A percentile compares a stretch with the other conserved stretches of the same genome.
Conservation (phyloP, 2,888 invertebrate species). For the Trypoxylon attenuatum region DNA sequence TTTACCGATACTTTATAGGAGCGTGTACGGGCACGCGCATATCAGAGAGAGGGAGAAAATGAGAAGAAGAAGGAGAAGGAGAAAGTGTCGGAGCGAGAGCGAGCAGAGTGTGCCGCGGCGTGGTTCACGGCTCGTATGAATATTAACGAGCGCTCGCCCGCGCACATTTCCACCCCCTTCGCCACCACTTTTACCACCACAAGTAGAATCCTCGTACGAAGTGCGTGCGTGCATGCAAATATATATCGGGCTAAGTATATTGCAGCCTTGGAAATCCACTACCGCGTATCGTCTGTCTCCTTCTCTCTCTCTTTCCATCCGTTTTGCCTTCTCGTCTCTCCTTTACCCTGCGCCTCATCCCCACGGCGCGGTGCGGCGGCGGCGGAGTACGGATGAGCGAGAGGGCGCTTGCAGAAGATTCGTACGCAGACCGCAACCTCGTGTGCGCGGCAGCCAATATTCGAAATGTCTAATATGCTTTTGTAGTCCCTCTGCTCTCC, state of each 20-base stretch:
- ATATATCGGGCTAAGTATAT: slow-evolving; percentile 60
- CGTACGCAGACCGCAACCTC: slow-evolving; percentile 39
- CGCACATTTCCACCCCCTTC: slow-evolving; percentile 27
- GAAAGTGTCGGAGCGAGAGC: too few relatives aligned
- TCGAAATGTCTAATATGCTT: slow-evolving; percentile 68
- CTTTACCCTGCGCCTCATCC: too few relatives aligned
- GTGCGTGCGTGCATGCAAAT: slow-evolving; percentile 57
- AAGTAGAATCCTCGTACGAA: slow-evolving; percentile 40
- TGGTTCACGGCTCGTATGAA: slow-evolving; percentile 65
- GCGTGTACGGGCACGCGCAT: slow-evolving; percentile 40
- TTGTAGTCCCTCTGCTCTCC: slow-evolving; percentile 41
- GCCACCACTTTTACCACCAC: slow-evolving; percentile 13
- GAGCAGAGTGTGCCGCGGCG: slow-evolving; percentile 42
- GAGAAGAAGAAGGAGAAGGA: background rate
- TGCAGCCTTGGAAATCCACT: slow-evolving; percentile 56
- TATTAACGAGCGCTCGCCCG: slow-evolving; percentile 62
- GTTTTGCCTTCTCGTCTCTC: background rate
- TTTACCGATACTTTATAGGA: slow-evolving; percentile 68
- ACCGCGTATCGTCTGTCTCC: slow-evolving; percentile 41
- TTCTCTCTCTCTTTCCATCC: slow-evolving; percentile 12
- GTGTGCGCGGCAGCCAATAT: slow-evolving; percentile 60
- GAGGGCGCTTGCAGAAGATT: slow-evolving; percentile 32
- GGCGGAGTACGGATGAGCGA: too few relatives aligned
- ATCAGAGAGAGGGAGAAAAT: slow-evolving; percentile 15
- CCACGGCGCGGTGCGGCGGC: too few relatives aligned